A percentile compares a stretch with the other conserved stretches of the same genome.
phyloP scores from a whole-genome alignment of 2,113 vertebrate species.

The Pygoscelis adeliae region DNA sequence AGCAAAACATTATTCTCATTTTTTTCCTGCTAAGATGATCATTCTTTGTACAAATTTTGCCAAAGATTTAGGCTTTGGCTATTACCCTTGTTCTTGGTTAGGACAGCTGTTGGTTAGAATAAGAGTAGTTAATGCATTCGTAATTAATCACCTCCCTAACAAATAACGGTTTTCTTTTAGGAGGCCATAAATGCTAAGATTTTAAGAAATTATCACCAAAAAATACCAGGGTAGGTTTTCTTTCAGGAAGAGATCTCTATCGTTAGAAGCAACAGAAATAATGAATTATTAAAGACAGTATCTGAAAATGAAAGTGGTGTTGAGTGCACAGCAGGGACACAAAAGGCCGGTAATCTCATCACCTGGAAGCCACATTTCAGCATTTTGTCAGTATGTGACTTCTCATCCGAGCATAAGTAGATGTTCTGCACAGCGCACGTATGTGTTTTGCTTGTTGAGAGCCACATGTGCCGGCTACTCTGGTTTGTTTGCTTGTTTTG shows the following conservation, averaged over 20 bases:
- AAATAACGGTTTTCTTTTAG: background rate
- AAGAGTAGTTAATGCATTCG: background rate
- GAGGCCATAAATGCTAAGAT: background rate
- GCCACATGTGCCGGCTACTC: background rate
- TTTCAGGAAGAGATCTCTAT: background rate
- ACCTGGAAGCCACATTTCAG: background rate
- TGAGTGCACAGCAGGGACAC: background rate
- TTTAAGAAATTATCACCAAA: background rate
- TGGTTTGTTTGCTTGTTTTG: background rate
- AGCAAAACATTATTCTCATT: background rate
- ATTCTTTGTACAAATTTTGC: background rate
- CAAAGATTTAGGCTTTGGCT: background rate
- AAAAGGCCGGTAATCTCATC: background rate
- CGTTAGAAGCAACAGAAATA: background rate
- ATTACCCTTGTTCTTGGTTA: background rate
- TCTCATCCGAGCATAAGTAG: rapidly evolving
- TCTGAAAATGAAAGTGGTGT: background rate
- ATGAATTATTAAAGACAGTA: background rate
- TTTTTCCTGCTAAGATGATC: background rate
- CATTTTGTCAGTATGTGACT: background rate
- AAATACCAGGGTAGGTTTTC: background rate
- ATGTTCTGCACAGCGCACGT: background rate
- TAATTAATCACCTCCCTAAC: background rate
- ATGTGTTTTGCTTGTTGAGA: background rate
- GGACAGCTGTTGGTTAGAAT: background rate